Evolutionary conservation across 1,140 invertebrate species (phyloP), one percentile per base, ranked within the genome.

Genomic region (Liolophura sinensis): DNA sequence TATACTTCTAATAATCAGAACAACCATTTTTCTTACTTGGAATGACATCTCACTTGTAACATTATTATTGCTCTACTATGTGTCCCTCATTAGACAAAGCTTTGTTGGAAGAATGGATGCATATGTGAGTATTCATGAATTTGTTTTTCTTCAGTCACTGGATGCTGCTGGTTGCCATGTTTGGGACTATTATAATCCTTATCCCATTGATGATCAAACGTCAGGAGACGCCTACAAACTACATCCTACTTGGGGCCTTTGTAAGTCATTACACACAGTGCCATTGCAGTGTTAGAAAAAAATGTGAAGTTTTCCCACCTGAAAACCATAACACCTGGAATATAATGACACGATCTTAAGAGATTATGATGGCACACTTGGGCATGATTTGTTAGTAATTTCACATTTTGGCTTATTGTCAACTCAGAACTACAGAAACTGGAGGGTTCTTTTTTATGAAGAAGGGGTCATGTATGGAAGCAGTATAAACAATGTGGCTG

Each of bases 171-270:
- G 55, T 81, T 14, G 79, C 79, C 11, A 56, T 84, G n/a, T 70
- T 86, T 65, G 79, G 78, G 6, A 86, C 85, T 16, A 73, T 87
- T 62, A 83, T 69, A 14, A 60, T 84, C 15, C 63, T 87, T 1
- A 71, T 87, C 61, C 84, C 81, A 0, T 68, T 87, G 69, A 84
- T 84, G 76, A 72, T 85, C 51, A 83, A 86, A 68, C 75, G 84
- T 47, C 73, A 82, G 16, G 78, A 84, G 61, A 82, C 81, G 15
- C 86, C 86, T 9, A 77, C 78, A 49, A 87, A 87, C 73, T 87
- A 86, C 68, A 80, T 86, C 40, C 76, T 87, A 0, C 76, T 87
- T 12, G 81, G 69, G 24, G 55, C 77, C 14, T 87, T 84, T 77
- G 84, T 85, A 76, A 81, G 79, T 84, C 64, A 25, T 57, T 55